Evolutionary conservation across 2,888 invertebrate species (phyloP).

Genomic region (Melieria picta): DNA sequence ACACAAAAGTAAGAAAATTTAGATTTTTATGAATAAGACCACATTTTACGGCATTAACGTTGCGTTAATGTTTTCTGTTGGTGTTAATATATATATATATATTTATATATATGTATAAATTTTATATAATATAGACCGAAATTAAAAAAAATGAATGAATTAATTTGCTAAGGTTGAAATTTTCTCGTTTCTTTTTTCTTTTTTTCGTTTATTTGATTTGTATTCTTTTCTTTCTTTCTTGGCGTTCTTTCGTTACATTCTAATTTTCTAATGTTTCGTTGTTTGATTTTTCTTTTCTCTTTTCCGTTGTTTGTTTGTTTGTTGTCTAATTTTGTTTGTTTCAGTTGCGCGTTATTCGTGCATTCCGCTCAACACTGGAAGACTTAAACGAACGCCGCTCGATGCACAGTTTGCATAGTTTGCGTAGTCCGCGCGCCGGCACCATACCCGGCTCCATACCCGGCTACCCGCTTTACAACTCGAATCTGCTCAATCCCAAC

Average conservation of each 20-base stretch:
- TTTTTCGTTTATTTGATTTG: conserved; percentile 28
- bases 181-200: conserved; percentile 22
- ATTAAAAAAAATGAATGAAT: conserved; percentile 14
- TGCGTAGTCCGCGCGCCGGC: conserved; percentile 82
- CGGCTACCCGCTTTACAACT: conserved; percentile 60
- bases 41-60: too few species aligned
- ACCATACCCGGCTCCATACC: conserved; percentile 69
- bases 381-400: conserved; percentile 99
- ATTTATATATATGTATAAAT: conserved; percentile 13
- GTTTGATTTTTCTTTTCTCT: conserved; percentile 45
- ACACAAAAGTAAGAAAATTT: too few species aligned
- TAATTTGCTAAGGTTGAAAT: conserved; percentile 20
- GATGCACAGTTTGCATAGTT: conserved; percentile 95
- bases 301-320: conserved; percentile 59
- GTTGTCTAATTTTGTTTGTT: conserved; percentile 69
- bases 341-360: conserved; percentile 99
- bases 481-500: conserved; percentile 57
- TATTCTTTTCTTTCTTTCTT: conserved; percentile 33
- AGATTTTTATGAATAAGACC: too few species aligned
- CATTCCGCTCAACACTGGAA: conserved; percentile 99
- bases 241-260: conserved; percentile 30
- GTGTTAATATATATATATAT: conserved; percentile 27
- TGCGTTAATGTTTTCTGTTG: too few species aligned
- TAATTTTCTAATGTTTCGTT: not conserved
- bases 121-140: conserved; percentile 1